These are phyloP conservation scores for Thereva nobilitata DNA, from an alignment of 2,888 invertebrate genomes.

Conservation along the genomic window DNA sequence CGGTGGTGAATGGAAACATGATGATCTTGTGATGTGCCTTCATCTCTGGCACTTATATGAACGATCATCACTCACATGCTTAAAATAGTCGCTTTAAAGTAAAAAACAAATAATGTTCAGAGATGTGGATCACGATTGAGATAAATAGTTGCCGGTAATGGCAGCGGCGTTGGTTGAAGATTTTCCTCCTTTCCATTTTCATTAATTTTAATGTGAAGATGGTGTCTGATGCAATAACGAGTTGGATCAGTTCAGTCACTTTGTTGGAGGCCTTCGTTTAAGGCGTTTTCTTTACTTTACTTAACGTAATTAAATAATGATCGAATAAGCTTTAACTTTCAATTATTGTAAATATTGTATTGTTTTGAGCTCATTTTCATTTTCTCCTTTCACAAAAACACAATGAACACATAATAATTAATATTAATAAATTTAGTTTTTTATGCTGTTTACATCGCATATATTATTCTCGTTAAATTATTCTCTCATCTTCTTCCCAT, in stretches of 20 bases:
- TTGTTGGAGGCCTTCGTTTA: constrained; percentile 23
- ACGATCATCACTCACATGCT: constrained; percentile 32
- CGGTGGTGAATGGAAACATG: constrained; percentile 28
- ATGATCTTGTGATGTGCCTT: constrained; percentile 30
- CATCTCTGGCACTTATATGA: constrained; percentile 27
- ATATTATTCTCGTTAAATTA: too few relatives aligned
- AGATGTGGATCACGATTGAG: constrained; percentile 33
- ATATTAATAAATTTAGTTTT: too few relatives aligned
- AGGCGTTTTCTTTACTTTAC: constrained; percentile 12
- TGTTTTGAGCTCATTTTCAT: too few relatives aligned
- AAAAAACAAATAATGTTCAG: constrained; percentile 26
- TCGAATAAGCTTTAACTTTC: too few relatives aligned
- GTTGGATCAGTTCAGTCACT: constrained; percentile 23
- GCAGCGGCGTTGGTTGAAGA: constrained; percentile 13
- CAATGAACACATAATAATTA: too few relatives aligned
- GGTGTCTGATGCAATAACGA: constrained; percentile 30
- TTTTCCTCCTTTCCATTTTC: constrained; percentile 36
- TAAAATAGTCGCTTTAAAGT: constrained; percentile 20
- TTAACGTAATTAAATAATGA: constrained; percentile 13
- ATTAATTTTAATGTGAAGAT: constrained; percentile 34
- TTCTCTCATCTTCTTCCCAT: too few relatives aligned
- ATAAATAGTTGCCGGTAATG: constrained; percentile 24
- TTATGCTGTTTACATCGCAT: too few relatives aligned
- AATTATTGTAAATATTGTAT: too few relatives aligned
- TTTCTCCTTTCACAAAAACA: too few relatives aligned